A percentile compares a stretch with the other conserved stretches of the same genome.
These are phyloP conservation scores for Nomada goodeniana DNA, from an alignment of 2,888 invertebrate species.

Conservation along the genomic window DNA sequence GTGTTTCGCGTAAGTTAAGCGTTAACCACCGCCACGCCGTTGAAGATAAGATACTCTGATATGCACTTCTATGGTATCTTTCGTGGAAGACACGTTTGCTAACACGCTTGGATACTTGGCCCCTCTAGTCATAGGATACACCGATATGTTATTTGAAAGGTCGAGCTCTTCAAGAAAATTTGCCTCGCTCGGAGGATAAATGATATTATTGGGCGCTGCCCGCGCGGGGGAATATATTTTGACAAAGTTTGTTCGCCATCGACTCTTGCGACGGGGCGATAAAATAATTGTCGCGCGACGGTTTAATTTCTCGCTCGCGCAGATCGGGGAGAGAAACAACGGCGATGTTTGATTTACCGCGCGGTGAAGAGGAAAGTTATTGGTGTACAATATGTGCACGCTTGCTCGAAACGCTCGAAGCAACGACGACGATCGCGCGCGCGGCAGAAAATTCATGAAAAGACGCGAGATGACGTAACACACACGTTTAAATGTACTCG, in stretches of 20 bases:
- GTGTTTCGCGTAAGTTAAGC: neutral
- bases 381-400: neutral
- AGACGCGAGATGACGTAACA: conserved; percentile 51
- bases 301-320: neutral
- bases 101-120: neutral
- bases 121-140: neutral
- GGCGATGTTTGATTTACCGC: neutral
- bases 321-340: neutral
- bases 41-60: neutral
- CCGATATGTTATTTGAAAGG: too few species aligned
- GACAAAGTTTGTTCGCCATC: too few species aligned
- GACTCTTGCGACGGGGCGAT: neutral
- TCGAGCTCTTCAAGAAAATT: too few species aligned
- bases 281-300: neutral
- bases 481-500: conserved; percentile 74
- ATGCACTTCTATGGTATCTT: neutral
- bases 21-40: neutral
- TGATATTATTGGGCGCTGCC: too few species aligned
- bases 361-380: neutral
- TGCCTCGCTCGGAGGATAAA: too few species aligned
- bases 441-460: conserved; percentile 33
- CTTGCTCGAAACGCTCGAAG: neutral
- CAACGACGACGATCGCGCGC: conserved; percentile 1
- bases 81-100: neutral
- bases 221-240: too few species aligned